These are phyloP conservation scores for Cephus spinipes DNA, from an alignment of 2,888 invertebrate genomes.

Conservation along the genomic window DNA sequence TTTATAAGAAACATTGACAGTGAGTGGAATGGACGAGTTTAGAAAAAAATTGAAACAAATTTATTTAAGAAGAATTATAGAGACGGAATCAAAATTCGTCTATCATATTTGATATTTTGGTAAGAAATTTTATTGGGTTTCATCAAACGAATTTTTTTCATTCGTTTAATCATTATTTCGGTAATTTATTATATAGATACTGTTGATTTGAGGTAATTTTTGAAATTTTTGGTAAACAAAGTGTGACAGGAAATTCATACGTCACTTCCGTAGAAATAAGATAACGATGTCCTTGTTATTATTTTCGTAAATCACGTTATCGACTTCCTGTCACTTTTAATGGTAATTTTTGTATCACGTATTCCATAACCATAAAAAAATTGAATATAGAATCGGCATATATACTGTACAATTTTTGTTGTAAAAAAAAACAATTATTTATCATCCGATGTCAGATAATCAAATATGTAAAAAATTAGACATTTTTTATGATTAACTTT, in stretches of 20 bases:
- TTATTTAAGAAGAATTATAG: not conserved
- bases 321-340: too few species aligned
- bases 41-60: not conserved
- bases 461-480: not conserved
- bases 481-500: not conserved
- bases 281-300: too few species aligned
- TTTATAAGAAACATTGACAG: not conserved
- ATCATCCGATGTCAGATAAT: not conserved
- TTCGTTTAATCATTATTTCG: not conserved
- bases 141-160: not conserved
- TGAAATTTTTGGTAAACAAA: not conserved
- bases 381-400: not conserved
- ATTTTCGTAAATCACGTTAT: too few species aligned
- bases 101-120: not conserved
- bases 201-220: not conserved
- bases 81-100: not conserved
- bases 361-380: not conserved
- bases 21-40: not conserved
- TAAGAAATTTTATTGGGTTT: not conserved
- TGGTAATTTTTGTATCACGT: not conserved
- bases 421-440: not conserved
- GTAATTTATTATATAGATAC: not conserved
- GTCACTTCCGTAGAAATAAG: not conserved
- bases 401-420: not conserved
- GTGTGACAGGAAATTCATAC: not conserved